Evolutionary conservation across 2,888 invertebrate genomes (phyloP).

Genomic region (Margaritifera margaritifera): DNA sequence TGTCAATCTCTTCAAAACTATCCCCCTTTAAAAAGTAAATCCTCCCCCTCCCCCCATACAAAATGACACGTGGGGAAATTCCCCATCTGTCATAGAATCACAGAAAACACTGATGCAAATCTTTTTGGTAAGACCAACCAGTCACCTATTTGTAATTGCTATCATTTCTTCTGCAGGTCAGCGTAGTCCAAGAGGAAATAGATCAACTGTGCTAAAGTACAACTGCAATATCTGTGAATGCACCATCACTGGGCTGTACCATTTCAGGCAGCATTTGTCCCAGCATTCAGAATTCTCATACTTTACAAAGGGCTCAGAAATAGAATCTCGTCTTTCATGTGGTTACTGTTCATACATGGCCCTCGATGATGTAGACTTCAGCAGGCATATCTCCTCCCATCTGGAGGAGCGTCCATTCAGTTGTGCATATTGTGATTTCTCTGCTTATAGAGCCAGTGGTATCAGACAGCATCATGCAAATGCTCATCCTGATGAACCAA

Average conservation of each 20-base stretch:
- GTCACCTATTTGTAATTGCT: too few relatives aligned
- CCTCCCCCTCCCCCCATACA: too few relatives aligned
- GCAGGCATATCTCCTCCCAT: constrained; percentile 47
- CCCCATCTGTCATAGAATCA: too few relatives aligned
- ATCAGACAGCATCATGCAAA: too few relatives aligned
- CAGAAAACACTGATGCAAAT: too few relatives aligned
- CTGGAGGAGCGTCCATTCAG: constrained; percentile 40
- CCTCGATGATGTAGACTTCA: constrained; percentile 43
- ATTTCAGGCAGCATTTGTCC: constrained; percentile 51
- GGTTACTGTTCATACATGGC: constrained; percentile 52
- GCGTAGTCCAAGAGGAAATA: too few relatives aligned
- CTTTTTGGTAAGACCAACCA: too few relatives aligned
- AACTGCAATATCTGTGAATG: constrained; percentile 45
- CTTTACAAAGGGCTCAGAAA: constrained; percentile 31
- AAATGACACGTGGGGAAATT: too few relatives aligned
- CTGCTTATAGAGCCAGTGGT: not conserved
- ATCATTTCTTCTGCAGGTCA: too few relatives aligned
- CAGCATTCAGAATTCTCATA: constrained; percentile 42
- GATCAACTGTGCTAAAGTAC: constrained; percentile 18
- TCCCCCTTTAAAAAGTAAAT: too few relatives aligned
- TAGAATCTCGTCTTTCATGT: constrained; percentile 47
- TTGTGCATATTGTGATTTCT: constrained; percentile 51
- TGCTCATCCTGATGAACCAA: too few relatives aligned
- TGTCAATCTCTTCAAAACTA: too few relatives aligned
- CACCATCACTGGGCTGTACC: constrained; percentile 40